Evolutionary conservation across 2,797 vertebrate genomes (phyloP), one percentile per base, ranked within the genome.

Genomic region (Scolopax rusticola): DNA sequence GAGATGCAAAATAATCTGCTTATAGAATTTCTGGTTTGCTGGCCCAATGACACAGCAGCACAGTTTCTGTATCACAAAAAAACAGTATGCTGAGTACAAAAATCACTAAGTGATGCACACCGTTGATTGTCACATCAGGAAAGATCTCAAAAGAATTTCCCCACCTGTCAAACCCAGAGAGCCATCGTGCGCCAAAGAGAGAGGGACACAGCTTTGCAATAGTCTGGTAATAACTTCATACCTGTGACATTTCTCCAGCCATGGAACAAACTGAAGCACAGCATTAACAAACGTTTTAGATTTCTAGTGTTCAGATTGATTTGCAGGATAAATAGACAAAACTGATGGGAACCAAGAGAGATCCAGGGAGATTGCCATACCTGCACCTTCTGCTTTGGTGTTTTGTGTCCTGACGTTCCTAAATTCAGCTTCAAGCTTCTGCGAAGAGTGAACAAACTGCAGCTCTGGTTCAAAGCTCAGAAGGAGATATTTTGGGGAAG

Each of bases 111-210:
- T 1, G 9, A 47, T n/a, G 20, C 32, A 17, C 43, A 28, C 3
- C 6, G 15, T 9, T 38, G 30, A 47, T 56, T 71, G 36, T 10
- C 0, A 0, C 30, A 45, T 25, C 45, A 50, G 38, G 33, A 40
- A 57, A 43, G 32, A 40, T 51, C 82, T 73, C 41, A 71, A 75
- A 70, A 33, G 12, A 3, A 25, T 63, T 48, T 15, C 3, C 15
- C 12, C 73, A 20, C 15, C 25, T 54, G 3, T 67, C 75, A 87
- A 60, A 77, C 23, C 8, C 14, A 36, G 59, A 73, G 25, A 75
- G 8, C 7, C 56, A 8, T 0, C 0, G 7, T 64, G 12, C 67
- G 11, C 24, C n/a, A 45, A 59, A 54, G 70, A 59, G 8, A 60
- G 8, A 82, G 9, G 2, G 4, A 33, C 32, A 3, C 25, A 51